Percentiles rank a stretch among this genome's conserved stretches.
These are phyloP conservation scores for Gorsachius goisagi DNA, from an alignment of 2,113 vertebrate species.

Conservation along the genomic window DNA sequence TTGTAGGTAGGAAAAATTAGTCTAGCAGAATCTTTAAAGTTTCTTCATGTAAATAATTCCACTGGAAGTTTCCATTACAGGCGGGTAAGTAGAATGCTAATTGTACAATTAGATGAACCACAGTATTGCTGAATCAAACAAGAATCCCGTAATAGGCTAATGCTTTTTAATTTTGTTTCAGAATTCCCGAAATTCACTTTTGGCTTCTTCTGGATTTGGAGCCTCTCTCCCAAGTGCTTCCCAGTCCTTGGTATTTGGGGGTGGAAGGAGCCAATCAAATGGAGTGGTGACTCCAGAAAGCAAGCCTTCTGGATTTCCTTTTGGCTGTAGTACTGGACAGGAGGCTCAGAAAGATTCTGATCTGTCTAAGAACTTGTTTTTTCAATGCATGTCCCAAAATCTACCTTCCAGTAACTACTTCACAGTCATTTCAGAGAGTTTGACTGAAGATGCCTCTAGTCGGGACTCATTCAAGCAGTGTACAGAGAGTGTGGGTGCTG, in stretches of 20 bases:
- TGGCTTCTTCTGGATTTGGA: constrained; percentile 79
- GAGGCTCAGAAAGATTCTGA: constrained; percentile 83
- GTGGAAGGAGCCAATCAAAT: constrained; percentile 85
- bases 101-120: not conserved
- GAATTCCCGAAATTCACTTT: constrained; percentile 81
- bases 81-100: not conserved
- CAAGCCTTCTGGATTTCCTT: constrained; percentile 87
- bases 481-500: constrained; percentile 66
- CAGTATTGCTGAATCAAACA: not conserved
- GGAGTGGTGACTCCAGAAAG: constrained; percentile 80
- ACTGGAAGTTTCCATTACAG: not conserved
- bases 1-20: not conserved
- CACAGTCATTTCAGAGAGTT: constrained; percentile 86
- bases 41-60: not conserved
- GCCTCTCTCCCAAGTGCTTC: constrained; percentile 72
- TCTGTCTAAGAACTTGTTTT: constrained; percentile 93
- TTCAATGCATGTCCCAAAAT: constrained; percentile 96
- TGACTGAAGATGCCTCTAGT: constrained; percentile 83
- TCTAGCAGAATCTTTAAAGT: not conserved
- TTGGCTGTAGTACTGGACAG: constrained; percentile 77
- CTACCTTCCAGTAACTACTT: constrained; percentile 90
- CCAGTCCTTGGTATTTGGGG: constrained; percentile 82
- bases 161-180: constrained; percentile 68
- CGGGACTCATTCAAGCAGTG: constrained; percentile 77
- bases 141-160: not conserved